phyloP scores from a whole-genome alignment of 92 coral and sea anemone species.

The Actinernus sp. region DNA sequence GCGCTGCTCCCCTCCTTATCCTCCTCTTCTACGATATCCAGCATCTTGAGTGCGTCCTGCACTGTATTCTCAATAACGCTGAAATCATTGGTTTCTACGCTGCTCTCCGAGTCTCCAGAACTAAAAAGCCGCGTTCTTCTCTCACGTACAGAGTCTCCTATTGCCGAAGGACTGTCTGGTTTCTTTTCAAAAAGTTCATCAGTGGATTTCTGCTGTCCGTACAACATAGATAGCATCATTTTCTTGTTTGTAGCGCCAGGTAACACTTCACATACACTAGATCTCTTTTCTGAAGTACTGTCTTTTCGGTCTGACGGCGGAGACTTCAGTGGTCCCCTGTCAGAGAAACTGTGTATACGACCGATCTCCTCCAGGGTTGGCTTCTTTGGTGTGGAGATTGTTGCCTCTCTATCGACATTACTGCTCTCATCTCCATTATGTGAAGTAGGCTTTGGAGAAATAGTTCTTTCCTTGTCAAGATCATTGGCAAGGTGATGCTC shows the following conservation, averaged over 20 bases:
- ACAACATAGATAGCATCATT: slow-evolving; percentile 90
- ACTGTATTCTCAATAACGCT: slow-evolving; percentile 46
- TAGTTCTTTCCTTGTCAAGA: background rate
- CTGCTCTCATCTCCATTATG: slow-evolving; percentile 8
- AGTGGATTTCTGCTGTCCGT: slow-evolving; percentile 83
- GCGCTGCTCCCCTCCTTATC: slow-evolving; percentile 28
- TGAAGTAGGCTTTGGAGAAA: background rate
- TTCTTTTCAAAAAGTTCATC: slow-evolving; percentile 79
- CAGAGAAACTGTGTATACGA: slow-evolving; percentile 6
- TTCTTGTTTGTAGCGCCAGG: slow-evolving; percentile 80
- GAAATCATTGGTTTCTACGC: slow-evolving; percentile 39
- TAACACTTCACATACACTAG: slow-evolving; percentile 83
- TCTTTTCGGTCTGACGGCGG: slow-evolving; percentile 43
- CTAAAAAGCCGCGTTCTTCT: slow-evolving; percentile 61
- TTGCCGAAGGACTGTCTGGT: slow-evolving; percentile 15
- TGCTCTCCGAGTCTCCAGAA: slow-evolving; percentile 36
- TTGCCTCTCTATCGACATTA: slow-evolving; percentile 9
- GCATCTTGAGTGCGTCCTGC: slow-evolving; percentile 69
- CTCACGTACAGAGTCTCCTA: slow-evolving; percentile 67
- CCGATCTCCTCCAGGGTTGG: slow-evolving; percentile 43
- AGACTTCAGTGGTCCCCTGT: slow-evolving; percentile 23
- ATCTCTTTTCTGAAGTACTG: slow-evolving; percentile 41
- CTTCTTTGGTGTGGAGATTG: slow-evolving; percentile 5
- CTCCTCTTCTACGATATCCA: slow-evolving; percentile 74
- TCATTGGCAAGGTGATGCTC: slow-evolving; percentile 4